A percentile compares a stretch with the other conserved stretches of the same genome.
These are phyloP conservation scores for Xenopus borealis DNA, from an alignment of 2,113 vertebrate genomes.

Conservation along the genomic window DNA sequence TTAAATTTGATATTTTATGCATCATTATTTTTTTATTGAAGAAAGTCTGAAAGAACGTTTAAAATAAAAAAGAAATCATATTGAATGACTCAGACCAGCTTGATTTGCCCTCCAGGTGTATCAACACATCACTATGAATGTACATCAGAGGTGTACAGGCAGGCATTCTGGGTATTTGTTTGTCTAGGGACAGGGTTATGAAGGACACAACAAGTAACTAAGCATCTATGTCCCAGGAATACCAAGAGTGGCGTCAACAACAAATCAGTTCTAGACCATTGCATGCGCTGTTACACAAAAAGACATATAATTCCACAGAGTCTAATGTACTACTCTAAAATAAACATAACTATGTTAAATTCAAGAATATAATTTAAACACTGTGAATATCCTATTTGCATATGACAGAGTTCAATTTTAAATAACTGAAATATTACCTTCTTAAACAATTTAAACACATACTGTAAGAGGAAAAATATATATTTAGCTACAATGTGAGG, in stretches of 20 bases:
- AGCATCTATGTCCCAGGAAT: constrained; percentile 21
- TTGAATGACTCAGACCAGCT: constrained; percentile 19
- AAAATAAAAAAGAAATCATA: background rate
- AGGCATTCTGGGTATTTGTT: constrained; percentile 17
- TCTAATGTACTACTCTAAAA: constrained; percentile 17
- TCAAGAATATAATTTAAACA: no score
- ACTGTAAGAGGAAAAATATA: no score
- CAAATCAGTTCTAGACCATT: constrained; percentile 30
- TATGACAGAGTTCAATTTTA: no score
- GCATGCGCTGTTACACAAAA: constrained; percentile 29
- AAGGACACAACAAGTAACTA: constrained; percentile 19
- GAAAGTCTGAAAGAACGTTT: background rate
- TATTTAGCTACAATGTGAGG: no score
- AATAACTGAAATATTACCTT: no score
- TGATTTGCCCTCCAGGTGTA: constrained; percentile 31
- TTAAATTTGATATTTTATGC: no score
- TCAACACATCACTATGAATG: constrained; percentile 20
- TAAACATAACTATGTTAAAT: background rate
- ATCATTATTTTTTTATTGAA: no score
- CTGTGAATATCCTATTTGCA: no score
- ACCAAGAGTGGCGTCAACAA: constrained; percentile 22
- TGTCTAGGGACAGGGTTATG: constrained; percentile 30
- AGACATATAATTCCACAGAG: constrained; percentile 29
- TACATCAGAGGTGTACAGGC: constrained; percentile 39
- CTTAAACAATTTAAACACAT: no score